A percentile compares a stretch with the other conserved stretches of the same genome.
These are phyloP conservation scores for Cryptotermes secundus DNA, from an alignment of 1,140 invertebrate genomes.

Conservation along the genomic window DNA sequence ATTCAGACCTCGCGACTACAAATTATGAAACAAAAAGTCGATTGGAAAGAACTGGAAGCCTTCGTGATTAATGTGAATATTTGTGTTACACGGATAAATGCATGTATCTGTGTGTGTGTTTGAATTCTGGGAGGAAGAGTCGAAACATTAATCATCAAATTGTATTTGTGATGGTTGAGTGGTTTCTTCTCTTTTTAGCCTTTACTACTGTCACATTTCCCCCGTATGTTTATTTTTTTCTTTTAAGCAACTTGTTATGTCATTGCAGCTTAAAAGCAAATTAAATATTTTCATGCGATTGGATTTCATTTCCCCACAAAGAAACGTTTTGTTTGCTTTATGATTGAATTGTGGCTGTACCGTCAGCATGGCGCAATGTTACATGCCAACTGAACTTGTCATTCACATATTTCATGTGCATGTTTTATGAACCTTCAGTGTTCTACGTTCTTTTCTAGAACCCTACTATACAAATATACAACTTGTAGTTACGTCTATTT, in stretches of 20 bases:
- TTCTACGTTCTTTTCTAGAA: too few relatives aligned
- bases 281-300: background rate
- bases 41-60: too few relatives aligned
- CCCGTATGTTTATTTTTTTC: background rate
- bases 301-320: background rate
- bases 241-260: background rate
- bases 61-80: too few relatives aligned
- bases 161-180: background rate
- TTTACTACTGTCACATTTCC: background rate
- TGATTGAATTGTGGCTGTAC: background rate
- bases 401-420: background rate
- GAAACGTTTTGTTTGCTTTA: background rate
- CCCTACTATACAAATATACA: too few relatives aligned
- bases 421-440: too few relatives aligned
- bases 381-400: background rate
- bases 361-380: background rate
- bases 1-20: too few relatives aligned
- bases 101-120: too few relatives aligned
- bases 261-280: background rate
- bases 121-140: too few relatives aligned
- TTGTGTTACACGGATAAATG: too few relatives aligned
- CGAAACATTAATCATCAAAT: background rate
- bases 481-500: too few relatives aligned
- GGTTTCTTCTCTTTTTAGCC: background rate
- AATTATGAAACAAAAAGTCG: too few relatives aligned